Conservation (phyloP, 53 echinoderm and acorn worm species). For the Zoroaster sp. region DNA sequence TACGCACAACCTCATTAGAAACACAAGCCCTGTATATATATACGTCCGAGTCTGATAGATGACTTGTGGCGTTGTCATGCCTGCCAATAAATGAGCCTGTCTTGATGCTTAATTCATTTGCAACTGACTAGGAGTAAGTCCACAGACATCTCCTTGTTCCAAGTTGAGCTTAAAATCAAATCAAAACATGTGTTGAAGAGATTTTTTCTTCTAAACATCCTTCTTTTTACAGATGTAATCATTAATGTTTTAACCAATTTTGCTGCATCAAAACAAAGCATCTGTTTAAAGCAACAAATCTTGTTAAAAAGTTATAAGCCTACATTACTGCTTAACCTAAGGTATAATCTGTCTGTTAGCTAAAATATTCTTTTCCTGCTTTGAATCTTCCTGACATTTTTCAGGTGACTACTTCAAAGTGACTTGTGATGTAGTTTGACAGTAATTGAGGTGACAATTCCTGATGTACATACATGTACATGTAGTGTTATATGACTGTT, state of each 20-base stretch:
- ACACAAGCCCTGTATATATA: neutral
- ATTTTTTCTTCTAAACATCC: neutral
- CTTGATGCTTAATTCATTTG: conserved; percentile 12
- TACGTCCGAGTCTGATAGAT: neutral
- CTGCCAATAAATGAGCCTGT: conserved; percentile 14
- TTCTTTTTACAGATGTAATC: neutral
- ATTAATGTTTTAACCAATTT: neutral
- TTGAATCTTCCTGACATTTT: too few relatives aligned
- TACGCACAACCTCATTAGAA: conserved; percentile 34
- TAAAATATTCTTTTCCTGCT: too few relatives aligned
- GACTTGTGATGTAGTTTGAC: too few relatives aligned
- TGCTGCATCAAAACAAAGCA: neutral
- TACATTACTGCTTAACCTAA: too few relatives aligned
- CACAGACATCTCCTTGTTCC: neutral
- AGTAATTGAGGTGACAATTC: too few relatives aligned
- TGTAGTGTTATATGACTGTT: too few relatives aligned
- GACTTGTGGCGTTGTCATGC: neutral
- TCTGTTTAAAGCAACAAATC: neutral
- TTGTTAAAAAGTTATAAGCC: neutral
- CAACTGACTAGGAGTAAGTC: neutral
- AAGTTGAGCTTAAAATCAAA: neutral
- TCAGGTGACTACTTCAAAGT: too few relatives aligned
- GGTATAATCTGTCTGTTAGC: too few relatives aligned
- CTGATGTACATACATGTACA: too few relatives aligned
- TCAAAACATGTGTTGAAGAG: neutral